A percentile compares a stretch with the other conserved stretches of the same genome.
Evolutionary conservation across 2,888 invertebrate species (phyloP).

Genomic region (Drosophila atripex): DNA sequence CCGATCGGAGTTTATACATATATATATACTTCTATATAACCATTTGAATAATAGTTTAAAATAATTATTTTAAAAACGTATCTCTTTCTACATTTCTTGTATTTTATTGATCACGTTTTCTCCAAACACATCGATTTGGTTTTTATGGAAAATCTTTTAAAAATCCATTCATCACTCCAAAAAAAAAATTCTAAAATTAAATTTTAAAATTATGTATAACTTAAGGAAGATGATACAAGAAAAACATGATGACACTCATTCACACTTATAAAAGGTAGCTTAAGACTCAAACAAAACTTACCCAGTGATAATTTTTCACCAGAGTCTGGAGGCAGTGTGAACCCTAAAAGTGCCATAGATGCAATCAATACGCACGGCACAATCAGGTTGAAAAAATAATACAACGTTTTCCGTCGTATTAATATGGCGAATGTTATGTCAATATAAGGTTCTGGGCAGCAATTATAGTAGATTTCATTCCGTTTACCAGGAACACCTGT

Average conservation of each 20-base stretch:
- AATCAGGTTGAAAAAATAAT: slow-evolving; percentile 99
- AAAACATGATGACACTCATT: not conserved
- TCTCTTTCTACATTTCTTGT: too few relatives aligned
- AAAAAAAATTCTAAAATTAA: too few relatives aligned
- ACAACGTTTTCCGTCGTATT: slow-evolving; percentile 97
- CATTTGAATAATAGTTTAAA: too few relatives aligned
- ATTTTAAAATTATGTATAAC: not conserved
- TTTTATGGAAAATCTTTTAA: too few relatives aligned
- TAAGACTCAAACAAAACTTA: slow-evolving; percentile 83
- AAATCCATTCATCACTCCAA: too few relatives aligned
- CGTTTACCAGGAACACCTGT: slow-evolving; percentile 96
- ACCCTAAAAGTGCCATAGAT: slow-evolving; percentile 98
- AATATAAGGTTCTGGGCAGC: slow-evolving; percentile 98
- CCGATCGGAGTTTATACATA: too few relatives aligned
- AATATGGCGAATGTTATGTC: slow-evolving; percentile 99
- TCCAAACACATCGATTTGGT: too few relatives aligned
- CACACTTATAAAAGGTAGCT: not conserved
- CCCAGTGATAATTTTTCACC: slow-evolving; percentile 99
- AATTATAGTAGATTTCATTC: slow-evolving; percentile 97
- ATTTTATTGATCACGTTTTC: too few relatives aligned
- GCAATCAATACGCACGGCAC: slow-evolving; percentile 99
- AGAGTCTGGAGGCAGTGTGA: slow-evolving; percentile 99
- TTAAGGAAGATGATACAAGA: not conserved
- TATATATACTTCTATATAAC: too few relatives aligned
- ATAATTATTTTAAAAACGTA: too few relatives aligned